These are phyloP conservation scores for Leistus spinibarbis DNA, from an alignment of 2,888 invertebrate genomes.

Conservation along the genomic window DNA sequence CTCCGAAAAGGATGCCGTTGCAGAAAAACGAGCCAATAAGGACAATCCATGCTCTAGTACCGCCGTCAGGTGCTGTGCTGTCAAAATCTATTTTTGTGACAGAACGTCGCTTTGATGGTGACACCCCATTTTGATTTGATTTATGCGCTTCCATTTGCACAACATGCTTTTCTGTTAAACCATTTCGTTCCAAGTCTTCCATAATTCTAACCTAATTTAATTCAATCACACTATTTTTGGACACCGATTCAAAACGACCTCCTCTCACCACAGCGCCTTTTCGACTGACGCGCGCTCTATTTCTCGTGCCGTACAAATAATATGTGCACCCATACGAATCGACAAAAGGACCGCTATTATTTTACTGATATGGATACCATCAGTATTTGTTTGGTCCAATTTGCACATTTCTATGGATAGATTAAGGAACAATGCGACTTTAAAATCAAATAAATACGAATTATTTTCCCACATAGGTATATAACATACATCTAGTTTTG, in stretches of 20 bases:
- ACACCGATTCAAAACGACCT: slow-evolving; percentile 22
- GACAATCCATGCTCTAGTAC: slow-evolving; percentile 78
- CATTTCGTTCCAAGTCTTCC: slow-evolving; percentile 29
- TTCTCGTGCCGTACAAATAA: slow-evolving; percentile 8
- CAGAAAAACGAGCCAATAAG: slow-evolving; percentile 85
- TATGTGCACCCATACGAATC: background rate
- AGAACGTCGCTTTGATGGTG: slow-evolving; percentile 20
- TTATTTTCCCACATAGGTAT: slow-evolving; percentile 15
- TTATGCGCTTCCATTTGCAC: slow-evolving; percentile 16
- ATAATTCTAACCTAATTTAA: slow-evolving; percentile 32
- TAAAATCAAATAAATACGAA: slow-evolving; percentile 22
- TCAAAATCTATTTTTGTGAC: slow-evolving; percentile 43
- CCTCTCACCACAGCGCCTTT: slow-evolving; percentile 19
- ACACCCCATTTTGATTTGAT: slow-evolving; percentile 24
- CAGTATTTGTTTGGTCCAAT: slow-evolving; percentile 11
- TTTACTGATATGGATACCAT: slow-evolving; percentile 6
- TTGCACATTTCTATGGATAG: slow-evolving; percentile 25
- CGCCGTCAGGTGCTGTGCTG: slow-evolving; percentile 73
- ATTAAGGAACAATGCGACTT: slow-evolving; percentile 28
- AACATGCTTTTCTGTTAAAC: slow-evolving; percentile 21
- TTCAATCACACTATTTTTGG: slow-evolving; percentile 24
- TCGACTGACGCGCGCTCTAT: slow-evolving; percentile 16
- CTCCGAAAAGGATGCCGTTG: slow-evolving; percentile 89
- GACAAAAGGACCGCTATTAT: slow-evolving; percentile 3
- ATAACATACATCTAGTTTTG: background rate